Evolutionary conservation across 2,888 invertebrate genomes (phyloP).

Genomic region (Dorcus hopei): DNA sequence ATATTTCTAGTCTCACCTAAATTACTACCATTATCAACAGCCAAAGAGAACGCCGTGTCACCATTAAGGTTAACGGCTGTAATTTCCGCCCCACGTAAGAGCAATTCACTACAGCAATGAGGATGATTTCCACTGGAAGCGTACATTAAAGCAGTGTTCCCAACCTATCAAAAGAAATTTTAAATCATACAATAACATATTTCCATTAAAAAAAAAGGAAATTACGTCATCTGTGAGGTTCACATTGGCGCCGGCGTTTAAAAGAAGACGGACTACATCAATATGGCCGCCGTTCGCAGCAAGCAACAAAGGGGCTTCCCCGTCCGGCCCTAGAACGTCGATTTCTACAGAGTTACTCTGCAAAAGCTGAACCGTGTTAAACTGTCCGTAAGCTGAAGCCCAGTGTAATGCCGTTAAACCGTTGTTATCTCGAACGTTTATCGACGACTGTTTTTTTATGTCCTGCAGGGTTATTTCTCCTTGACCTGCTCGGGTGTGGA

Average conservation of each 20-base stretch:
- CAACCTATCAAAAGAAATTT: constrained; percentile 58
- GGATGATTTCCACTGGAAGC: constrained; percentile 88
- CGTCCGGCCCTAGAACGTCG: constrained; percentile 71
- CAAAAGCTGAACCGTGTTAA: constrained; percentile 58
- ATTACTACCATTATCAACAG: constrained; percentile 59
- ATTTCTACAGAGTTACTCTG: constrained; percentile 69
- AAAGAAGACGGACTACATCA: constrained; percentile 77
- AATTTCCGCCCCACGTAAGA: constrained; percentile 81
- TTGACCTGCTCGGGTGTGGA: constrained; percentile 87
- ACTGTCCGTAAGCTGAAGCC: constrained; percentile 83
- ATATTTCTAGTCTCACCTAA: constrained; percentile 43
- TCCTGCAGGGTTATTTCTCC: constrained; percentile 76
- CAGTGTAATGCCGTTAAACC: constrained; percentile 87
- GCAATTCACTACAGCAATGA: too few relatives aligned
- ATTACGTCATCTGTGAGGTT: constrained; percentile 80
- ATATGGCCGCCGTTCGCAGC: constrained; percentile 87
- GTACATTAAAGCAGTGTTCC: constrained; percentile 88
- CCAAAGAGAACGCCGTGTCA: too few relatives aligned
- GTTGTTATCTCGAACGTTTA: constrained; percentile 71
- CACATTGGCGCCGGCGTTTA: constrained; percentile 74
- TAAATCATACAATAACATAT: constrained; percentile 23
- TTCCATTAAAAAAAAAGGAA: constrained; percentile 55
- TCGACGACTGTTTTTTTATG: constrained; percentile 63
- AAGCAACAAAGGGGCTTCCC: constrained; percentile 76
- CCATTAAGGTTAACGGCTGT: constrained; percentile 77